Evolutionary conservation across 2,888 invertebrate genomes (phyloP).

Genomic region (Ectemnius cavifrons): DNA sequence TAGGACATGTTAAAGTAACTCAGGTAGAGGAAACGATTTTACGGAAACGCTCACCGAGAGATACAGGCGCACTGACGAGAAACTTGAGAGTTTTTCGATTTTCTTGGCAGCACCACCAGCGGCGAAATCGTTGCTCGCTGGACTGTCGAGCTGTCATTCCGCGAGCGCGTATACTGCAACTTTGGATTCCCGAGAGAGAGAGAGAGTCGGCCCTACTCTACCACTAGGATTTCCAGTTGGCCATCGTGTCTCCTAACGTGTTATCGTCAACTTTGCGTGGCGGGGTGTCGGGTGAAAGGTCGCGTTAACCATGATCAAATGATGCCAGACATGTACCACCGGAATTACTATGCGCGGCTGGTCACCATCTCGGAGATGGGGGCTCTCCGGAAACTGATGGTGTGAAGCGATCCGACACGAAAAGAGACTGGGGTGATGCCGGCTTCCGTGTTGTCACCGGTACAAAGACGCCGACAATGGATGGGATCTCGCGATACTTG

Average conservation of each 20-base stretch:
- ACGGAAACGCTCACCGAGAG: neutral
- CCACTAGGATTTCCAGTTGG: constrained; percentile 10
- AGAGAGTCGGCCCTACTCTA: neutral
- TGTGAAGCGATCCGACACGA: neutral
- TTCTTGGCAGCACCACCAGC: constrained; percentile 33
- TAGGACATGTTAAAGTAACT: constrained; percentile 24
- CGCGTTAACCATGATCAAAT: constrained; percentile 54
- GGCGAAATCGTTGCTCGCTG: constrained; percentile 26
- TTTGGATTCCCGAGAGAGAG: constrained; percentile 3
- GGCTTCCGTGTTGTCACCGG: neutral
- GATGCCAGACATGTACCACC: constrained; percentile 23
- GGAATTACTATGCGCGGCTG: constrained; percentile 53
- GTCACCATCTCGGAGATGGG: neutral
- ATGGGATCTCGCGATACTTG: too few species aligned
- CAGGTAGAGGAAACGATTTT: constrained; percentile 36
- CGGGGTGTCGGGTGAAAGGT: constrained; percentile 14
- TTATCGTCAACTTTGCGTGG: constrained; percentile 14
- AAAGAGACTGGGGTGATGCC: neutral
- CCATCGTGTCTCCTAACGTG: constrained; percentile 7
- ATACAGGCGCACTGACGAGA: constrained; percentile 39
- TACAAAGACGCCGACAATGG: too few species aligned
- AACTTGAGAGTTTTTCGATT: constrained; percentile 36
- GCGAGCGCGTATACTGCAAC: constrained; percentile 1
- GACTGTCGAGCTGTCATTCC: constrained; percentile 14
- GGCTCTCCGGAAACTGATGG: neutral